Evolutionary conservation across 2,888 invertebrate genomes (phyloP).

Genomic region (Tyria jacobaeae): DNA sequence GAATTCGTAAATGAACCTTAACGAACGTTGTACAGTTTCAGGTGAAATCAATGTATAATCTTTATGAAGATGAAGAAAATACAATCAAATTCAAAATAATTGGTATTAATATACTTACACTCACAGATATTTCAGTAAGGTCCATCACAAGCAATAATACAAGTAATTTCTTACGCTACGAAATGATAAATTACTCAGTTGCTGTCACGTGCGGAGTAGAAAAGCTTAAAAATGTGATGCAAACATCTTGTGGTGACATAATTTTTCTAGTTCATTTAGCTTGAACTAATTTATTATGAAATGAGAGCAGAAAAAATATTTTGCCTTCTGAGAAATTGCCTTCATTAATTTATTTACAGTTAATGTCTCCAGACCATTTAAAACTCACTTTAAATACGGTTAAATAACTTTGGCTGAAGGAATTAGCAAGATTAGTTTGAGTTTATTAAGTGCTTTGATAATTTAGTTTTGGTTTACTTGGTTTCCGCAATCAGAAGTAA

Average conservation of each 20-base stretch:
- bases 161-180: constrained; percentile 55
- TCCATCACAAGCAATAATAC: constrained; percentile 49
- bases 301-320: constrained; percentile 39
- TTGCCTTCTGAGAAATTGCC: constrained; percentile 34
- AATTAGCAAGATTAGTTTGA: constrained; percentile 9
- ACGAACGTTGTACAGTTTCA: not conserved
- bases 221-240: constrained; percentile 53
- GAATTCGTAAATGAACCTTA: not conserved
- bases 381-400: constrained; percentile 14
- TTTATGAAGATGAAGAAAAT: not conserved
- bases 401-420: constrained; percentile 9
- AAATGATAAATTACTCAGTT: constrained; percentile 60
- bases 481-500: constrained; percentile 17
- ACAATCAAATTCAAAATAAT: not conserved
- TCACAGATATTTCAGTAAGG: constrained; percentile 52
- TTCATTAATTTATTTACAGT: constrained; percentile 34
- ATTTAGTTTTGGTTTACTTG: constrained; percentile 4
- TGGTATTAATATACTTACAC: too few relatives aligned
- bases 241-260: constrained; percentile 49
- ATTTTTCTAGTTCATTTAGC: constrained; percentile 60
- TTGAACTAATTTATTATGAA: constrained; percentile 50
- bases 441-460: constrained; percentile 4
- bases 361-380: constrained; percentile 23
- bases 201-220: constrained; percentile 17
- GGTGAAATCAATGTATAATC: not conserved